phyloP scores from a whole-genome alignment of 2,888 invertebrate genomes.

The Stictocephala bisonia region DNA sequence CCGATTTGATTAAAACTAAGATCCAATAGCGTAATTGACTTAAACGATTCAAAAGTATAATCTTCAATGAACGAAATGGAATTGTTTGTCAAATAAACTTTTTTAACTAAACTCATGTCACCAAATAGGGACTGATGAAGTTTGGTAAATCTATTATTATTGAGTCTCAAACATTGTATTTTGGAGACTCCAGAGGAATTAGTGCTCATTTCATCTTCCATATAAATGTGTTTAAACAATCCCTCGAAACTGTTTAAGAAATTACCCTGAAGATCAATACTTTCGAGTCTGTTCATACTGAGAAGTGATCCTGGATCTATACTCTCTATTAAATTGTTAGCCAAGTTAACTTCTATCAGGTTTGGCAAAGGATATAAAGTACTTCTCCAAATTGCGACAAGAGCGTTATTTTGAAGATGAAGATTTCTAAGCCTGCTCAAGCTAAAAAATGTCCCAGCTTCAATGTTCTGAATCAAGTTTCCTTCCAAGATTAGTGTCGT shows the following conservation, averaged over 20 bases:
- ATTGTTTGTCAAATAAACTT: constrained; percentile 85
- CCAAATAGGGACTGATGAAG: constrained; percentile 79
- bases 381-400: constrained; percentile 78
- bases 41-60: constrained; percentile 81
- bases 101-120: constrained; percentile 80
- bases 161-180: constrained; percentile 86
- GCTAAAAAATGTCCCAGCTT: constrained; percentile 83
- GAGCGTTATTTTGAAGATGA: constrained; percentile 85
- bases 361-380: constrained; percentile 81
- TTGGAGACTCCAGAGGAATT: constrained; percentile 80
- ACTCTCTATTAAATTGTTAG: constrained; percentile 83
- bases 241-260: constrained; percentile 80
- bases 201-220: constrained; percentile 82
- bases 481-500: constrained; percentile 86
- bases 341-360: constrained; percentile 84
- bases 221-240: constrained; percentile 78
- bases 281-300: constrained; percentile 80
- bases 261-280: constrained; percentile 88
- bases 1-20: constrained; percentile 80
- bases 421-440: constrained; percentile 80
- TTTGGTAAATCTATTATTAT: constrained; percentile 79
- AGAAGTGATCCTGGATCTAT: constrained; percentile 86
- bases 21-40: constrained; percentile 80
- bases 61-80: constrained; percentile 83
- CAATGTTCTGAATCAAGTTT: constrained; percentile 82